Base-by-base conservation (phyloP, 2,888 invertebrate genomes). In the Metalampra italica region DNA sequence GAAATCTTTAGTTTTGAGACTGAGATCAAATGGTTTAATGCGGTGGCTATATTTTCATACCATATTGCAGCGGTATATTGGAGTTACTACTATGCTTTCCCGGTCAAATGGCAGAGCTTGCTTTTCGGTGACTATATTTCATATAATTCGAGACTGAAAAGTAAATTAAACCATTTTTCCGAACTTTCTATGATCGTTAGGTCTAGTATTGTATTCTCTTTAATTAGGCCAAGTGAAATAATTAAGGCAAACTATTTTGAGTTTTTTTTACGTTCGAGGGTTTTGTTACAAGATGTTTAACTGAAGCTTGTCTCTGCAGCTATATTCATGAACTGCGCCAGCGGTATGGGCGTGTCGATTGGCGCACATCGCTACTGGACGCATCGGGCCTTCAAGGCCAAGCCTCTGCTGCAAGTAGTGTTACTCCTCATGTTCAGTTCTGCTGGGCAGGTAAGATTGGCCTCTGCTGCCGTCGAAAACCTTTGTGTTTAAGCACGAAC, bases 351-450 rank as follows among this genome's bases (percentile, higher is more conserved):
- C 14, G 34, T 44, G 14, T 15, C 43, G 1, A 22, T 15, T 12
- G 43, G 43, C 9, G 36, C 32, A 1, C 43, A 44, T 14, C 43
- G 43, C 30, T 44, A 44, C 43, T 44, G 36, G 34, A 29, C 43
- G 14, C 43, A 44, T 29, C 43, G 14, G 15, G 12, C 34, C 34
- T 44, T 15, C 15, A 44, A 44, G 11, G 43, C 43, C 7, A 44
- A 34, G 9, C 9, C 7, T 34, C 14, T 34, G 9, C 14, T 44
- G 34, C 34, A 44, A n/a, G 2, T 44, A 9, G 5, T 44, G 7
- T 13, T 44, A 13, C 12, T 44, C n/a, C 7, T 29, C 4, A 29
- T 42, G 29, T 29, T 12, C n/a, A 29, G 29, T 29, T 8, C 29
- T 15, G 29, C 42, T 29, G 42, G 42, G n/a, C 42, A 42, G 42